Evolutionary conservation across 2,797 vertebrate genomes (phyloP), one percentile per base, ranked within the genome.

Genomic region (Sebastes steindachneri): DNA sequence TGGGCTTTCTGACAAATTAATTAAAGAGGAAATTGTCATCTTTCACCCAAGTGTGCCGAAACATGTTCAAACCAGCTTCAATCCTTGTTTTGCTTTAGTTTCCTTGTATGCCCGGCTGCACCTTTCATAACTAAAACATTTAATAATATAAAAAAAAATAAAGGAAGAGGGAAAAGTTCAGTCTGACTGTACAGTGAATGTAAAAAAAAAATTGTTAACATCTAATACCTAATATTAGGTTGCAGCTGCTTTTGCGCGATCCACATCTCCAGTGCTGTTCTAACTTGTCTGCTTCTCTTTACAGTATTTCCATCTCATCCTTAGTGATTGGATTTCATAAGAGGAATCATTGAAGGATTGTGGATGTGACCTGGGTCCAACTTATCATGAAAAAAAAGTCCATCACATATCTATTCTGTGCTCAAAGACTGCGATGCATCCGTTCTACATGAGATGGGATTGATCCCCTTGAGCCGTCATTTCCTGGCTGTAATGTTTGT

Each of bases 201-300:
- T 5, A 55, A 0, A n/a, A 58, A 21, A 4, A 55, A 41, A 57
- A 64, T 31, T 2, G 17, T 26, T 53, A 29, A 51, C 6, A 60
- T 65, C 59, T 65, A n/a, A 79, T 51, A 80, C n/a, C 23, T 28
- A 11, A 57, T 67, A 82, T 77, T 53, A 63, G 7, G 33, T 82
- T 78, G 12, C 57, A 72, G 35, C 57, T 71, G 17, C 28, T 69
- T 69, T 79, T 60, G 2, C 5, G 12, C 1, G 0, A 26, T 28
- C 25, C 25, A 28, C 19, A 59, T 55, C 3, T 41, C 45, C n/a
- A 58, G 23, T 51, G 15, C 33, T 66, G 67, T 19, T 78, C 26
- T 7, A 69, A 71, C 69, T 60, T 68, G 72, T 60, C 54, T 51
- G 41, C 31, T 77, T 74, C 23, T 29, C n/a, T 25, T 73, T 9